Percentiles rank a stretch among this genome's conserved stretches.
phyloP scores from a whole-genome alignment of 1,140 invertebrate genomes.

The Campoletis sonorensis region DNA sequence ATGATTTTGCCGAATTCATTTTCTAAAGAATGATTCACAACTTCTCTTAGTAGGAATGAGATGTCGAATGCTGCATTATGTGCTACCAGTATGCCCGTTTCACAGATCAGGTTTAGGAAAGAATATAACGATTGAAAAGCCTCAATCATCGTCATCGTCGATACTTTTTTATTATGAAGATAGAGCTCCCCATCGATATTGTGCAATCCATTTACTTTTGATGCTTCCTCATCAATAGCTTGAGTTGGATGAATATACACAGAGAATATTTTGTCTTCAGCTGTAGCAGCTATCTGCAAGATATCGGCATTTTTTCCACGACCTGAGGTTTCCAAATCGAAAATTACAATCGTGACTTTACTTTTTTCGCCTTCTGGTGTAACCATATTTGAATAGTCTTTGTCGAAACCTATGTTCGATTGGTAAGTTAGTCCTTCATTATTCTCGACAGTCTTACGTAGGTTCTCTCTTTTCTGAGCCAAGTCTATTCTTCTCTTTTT shows the following conservation, averaged over 20 bases:
- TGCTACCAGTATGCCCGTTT: constrained; percentile 49
- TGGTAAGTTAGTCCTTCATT: constrained; percentile 46
- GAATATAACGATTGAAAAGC: constrained; percentile 42
- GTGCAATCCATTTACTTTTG: constrained; percentile 42
- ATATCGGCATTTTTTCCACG: constrained; percentile 45
- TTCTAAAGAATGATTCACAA: constrained; percentile 1
- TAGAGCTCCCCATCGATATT: constrained; percentile 45
- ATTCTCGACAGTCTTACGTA: constrained; percentile 44
- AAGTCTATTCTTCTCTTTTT: constrained; percentile 43
- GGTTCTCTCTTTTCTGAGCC: constrained; percentile 23
- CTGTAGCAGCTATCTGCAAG: constrained; percentile 51
- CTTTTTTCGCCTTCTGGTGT: constrained; percentile 25
- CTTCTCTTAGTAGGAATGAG: neutral
- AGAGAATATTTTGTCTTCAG: constrained; percentile 26
- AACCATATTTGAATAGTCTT: too few species aligned
- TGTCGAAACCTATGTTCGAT: neutral
- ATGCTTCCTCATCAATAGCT: constrained; percentile 24
- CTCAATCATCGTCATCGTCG: constrained; percentile 26
- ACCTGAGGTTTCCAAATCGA: constrained; percentile 51
- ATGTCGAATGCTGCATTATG: constrained; percentile 44
- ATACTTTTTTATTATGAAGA: constrained; percentile 28
- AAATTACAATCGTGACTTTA: constrained; percentile 47
- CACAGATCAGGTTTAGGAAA: constrained; percentile 43
- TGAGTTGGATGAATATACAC: constrained; percentile 42
- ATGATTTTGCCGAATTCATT: constrained; percentile 6